Evolutionary conservation across 1,140 invertebrate genomes (phyloP).

Genomic region (Drepana arcuata): DNA sequence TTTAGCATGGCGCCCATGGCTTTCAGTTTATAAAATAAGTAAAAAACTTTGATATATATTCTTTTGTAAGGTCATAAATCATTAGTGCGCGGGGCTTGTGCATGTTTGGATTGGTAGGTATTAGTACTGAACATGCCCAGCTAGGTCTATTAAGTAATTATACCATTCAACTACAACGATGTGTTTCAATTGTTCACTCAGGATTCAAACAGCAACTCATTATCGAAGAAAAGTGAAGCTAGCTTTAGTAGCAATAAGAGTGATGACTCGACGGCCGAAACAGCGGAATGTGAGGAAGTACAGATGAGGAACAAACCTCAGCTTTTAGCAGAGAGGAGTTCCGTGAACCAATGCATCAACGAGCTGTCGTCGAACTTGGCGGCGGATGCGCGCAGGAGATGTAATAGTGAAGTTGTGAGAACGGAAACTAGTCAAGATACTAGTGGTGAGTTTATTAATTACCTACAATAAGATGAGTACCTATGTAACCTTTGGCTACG

Average conservation of each 20-base stretch:
- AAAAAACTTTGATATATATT: too few species aligned
- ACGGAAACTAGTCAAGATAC: slow-evolving; percentile 38
- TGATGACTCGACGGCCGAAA: slow-evolving; percentile 44
- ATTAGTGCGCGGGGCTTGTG: too few species aligned
- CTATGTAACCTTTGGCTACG: too few species aligned
- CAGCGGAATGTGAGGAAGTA: slow-evolving; percentile 50
- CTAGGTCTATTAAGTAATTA: too few species aligned
- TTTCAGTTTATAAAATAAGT: too few species aligned
- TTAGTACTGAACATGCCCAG: too few species aligned
- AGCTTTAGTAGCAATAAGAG: slow-evolving; percentile 45
- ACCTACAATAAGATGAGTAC: too few species aligned
- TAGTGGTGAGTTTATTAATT: slow-evolving; percentile 31
- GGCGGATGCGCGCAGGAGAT: slow-evolving; percentile 53
- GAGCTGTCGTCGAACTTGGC: slow-evolving; percentile 75
- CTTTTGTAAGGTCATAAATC: too few species aligned
- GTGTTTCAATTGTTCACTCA: too few species aligned
- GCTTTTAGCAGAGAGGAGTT: slow-evolving; percentile 59
- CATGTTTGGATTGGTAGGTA: too few species aligned
- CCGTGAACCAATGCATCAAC: slow-evolving; percentile 77
- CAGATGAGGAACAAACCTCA: slow-evolving; percentile 50
- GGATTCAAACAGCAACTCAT: slow-evolving; percentile 47
- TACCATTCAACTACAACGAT: too few species aligned
- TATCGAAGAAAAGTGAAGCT: slow-evolving; percentile 50
- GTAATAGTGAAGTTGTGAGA: slow-evolving; percentile 63
- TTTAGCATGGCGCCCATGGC: too few species aligned